Evolutionary conservation across 92 coral and sea anemone species (phyloP), one percentile per base, ranked within the genome.

Genomic region (Epizoanthus ramosus): DNA sequence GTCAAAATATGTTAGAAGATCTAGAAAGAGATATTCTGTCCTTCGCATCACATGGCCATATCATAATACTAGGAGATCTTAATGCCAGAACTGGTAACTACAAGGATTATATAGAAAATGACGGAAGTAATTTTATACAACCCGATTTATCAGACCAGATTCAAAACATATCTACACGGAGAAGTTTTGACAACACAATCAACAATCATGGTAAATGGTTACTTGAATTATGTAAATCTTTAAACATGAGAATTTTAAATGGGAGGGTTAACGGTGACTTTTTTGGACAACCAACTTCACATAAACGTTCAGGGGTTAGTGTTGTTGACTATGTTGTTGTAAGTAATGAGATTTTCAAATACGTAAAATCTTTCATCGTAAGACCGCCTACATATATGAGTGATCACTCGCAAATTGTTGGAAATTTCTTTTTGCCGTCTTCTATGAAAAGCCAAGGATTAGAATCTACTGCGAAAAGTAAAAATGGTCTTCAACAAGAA

Each of bases 1-100:
- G 80, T 73, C 80, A 74, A 74, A 74, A 74, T 56, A 21, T 74
- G 80, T 74, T 74, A 74, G 80, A 74, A 74, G 80, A 74, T 57
- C 66, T 74, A 10, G 80, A n/a, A 74, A 74, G 79, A 54, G 63
- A 54, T 71, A 71, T 72, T 72, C 61, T 72, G 1, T 53, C 63
- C 79, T 72, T 72, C 63, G 23, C 79, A 52, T 72, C 79, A 52
- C 79, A 72, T 52, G 63, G 79, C 63, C 63, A 72, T 43, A 53
- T 7, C 52, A 52, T 52, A 2, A 71, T 22, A 52, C 52, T 52
- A 72, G 79, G 79, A 10, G 63, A 72, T 72, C 63, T 72, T 1
- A 72, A 72, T 52, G 79, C 63, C 18, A 72, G 79, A 71, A 47
- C 76, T 47, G 76, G 60, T 71, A 71, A 47, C 53, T 47, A 71